Percentiles rank a stretch among this genome's conserved stretches.
Evolutionary conservation across 1,140 invertebrate species (phyloP).

Genomic region (Danaus plexippus): DNA sequence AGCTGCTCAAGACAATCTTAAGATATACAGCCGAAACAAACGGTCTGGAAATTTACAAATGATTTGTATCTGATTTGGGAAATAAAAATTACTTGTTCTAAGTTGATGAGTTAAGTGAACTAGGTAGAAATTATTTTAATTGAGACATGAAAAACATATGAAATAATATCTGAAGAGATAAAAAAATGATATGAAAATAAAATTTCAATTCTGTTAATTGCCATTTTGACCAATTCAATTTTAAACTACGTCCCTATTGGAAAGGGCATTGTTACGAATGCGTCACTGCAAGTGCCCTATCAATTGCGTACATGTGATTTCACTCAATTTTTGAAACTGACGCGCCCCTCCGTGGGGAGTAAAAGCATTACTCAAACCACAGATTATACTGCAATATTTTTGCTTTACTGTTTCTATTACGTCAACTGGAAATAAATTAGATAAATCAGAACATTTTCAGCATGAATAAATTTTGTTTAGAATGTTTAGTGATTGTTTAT

Average conservation of each 20-base stretch:
- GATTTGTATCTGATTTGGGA: no score
- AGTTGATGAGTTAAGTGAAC: no score
- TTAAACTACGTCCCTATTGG: background rate
- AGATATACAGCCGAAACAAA: conserved; percentile 1
- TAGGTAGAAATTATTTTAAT: no score
- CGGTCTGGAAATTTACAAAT: no score
- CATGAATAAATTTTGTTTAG: conserved; percentile 11
- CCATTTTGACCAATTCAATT: no score
- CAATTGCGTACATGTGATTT: conserved; percentile 67
- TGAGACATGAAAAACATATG: background rate
- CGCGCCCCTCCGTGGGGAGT: conserved; percentile 46
- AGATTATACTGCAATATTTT: conserved; percentile 42
- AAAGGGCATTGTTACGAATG: conserved; percentile 8
- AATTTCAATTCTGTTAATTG: no score
- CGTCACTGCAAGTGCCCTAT: conserved; percentile 36
- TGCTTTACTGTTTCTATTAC: conserved; percentile 21
- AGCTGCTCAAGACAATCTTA: conserved; percentile 4
- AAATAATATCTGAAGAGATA: background rate
- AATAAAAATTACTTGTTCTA: no score
- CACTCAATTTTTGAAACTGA: conserved; percentile 70
- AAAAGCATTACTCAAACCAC: conserved; percentile 49
- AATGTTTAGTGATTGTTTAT: conserved; percentile 5
- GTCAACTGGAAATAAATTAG: conserved; percentile 18
- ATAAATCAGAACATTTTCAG: conserved; percentile 9
- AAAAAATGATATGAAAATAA: no score